These are phyloP conservation scores for Bombus soroeensis DNA, from an alignment of 1,140 invertebrate genomes.

Conservation along the genomic window DNA sequence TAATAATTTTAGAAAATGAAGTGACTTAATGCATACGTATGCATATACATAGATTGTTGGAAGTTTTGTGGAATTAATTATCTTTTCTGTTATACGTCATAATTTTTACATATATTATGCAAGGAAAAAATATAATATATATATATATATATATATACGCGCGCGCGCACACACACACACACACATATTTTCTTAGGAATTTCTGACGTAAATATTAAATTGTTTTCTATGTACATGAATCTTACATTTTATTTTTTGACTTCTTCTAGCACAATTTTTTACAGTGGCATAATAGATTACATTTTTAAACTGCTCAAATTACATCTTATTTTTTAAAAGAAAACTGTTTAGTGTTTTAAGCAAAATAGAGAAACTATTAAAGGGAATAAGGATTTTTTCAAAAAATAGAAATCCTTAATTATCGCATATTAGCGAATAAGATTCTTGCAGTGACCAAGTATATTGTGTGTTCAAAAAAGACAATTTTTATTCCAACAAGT, in stretches of 20 bases:
- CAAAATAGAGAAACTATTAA: neutral
- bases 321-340: neutral
- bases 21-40: neutral
- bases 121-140: too few species aligned
- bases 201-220: neutral
- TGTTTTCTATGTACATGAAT: neutral
- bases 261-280: neutral
- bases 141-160: neutral
- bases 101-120: neutral
- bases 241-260: neutral
- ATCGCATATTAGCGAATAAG: neutral
- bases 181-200: neutral
- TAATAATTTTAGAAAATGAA: neutral
- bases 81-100: neutral
- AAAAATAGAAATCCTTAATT: neutral
- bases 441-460: neutral
- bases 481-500: neutral
- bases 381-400: neutral
- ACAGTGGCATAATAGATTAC: neutral
- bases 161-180: too few species aligned
- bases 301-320: neutral
- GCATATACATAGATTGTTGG: neutral
- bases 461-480: neutral
- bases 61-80: neutral
- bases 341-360: neutral